phyloP scores from a whole-genome alignment of 2,888 invertebrate genomes.

The Allophyes oxyacanthae region DNA sequence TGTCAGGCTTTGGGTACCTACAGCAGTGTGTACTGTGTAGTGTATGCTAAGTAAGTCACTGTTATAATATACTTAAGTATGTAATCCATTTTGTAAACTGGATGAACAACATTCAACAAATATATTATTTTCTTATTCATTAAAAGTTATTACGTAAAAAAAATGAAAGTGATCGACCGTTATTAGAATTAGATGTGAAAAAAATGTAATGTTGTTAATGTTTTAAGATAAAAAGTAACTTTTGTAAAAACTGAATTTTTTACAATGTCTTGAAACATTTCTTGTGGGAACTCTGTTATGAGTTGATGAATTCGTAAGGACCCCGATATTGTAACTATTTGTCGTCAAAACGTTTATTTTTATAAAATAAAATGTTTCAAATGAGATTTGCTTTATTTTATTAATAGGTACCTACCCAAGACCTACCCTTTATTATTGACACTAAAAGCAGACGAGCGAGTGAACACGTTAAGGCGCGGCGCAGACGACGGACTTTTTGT shows the following conservation, averaged over 20 bases:
- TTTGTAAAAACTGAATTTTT: slow-evolving; percentile 92
- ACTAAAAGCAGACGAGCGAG: too few relatives aligned
- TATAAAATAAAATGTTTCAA: slow-evolving; percentile 89
- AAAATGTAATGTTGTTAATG: slow-evolving; percentile 90
- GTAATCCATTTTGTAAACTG: slow-evolving; percentile 39
- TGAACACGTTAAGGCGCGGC: too few relatives aligned
- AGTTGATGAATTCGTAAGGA: slow-evolving; percentile 84
- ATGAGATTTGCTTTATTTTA: slow-evolving; percentile 58
- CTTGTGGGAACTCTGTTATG: slow-evolving; percentile 79
- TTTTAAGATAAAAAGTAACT: slow-evolving; percentile 91
- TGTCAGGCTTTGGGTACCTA: too few relatives aligned
- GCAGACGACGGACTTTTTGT: too few relatives aligned
- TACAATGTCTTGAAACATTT: slow-evolving; percentile 93
- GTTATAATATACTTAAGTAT: slow-evolving; percentile 14
- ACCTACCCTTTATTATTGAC: too few relatives aligned
- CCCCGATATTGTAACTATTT: slow-evolving; percentile 89
- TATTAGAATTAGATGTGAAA: slow-evolving; percentile 88
- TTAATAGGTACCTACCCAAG: not conserved
- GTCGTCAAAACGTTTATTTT: slow-evolving; percentile 90
- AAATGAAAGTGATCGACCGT: slow-evolving; percentile 85
- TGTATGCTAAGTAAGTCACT: slow-evolving; percentile 28
- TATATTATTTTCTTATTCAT: slow-evolving; percentile 84
- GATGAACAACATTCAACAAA: slow-evolving; percentile 47
- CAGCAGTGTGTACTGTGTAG: slow-evolving; percentile 48
- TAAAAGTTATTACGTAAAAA: slow-evolving; percentile 73